These are phyloP conservation scores for Etheostoma cragini DNA, from an alignment of 2,113 vertebrate genomes.

Conservation along the genomic window DNA sequence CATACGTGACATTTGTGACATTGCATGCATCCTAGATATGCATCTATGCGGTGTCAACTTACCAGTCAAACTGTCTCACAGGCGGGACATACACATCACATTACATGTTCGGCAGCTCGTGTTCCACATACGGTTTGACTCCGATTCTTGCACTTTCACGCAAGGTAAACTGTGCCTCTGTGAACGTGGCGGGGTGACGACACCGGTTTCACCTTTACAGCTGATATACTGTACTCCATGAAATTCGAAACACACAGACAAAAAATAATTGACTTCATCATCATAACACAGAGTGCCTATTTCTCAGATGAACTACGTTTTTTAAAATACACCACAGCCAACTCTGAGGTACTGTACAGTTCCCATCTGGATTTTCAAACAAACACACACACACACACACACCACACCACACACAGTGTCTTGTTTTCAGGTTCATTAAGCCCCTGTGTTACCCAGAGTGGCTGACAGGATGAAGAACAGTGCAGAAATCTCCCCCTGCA, in stretches of 20 bases:
- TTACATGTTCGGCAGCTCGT: constrained; percentile 50
- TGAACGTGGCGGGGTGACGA: not conserved
- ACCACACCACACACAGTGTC: constrained; percentile 79
- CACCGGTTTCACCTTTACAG: constrained; percentile 14
- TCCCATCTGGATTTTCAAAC: constrained; percentile 56
- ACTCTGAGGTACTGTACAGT: constrained; percentile 43
- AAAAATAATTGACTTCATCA: constrained; percentile 51
- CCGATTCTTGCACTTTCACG: constrained; percentile 38
- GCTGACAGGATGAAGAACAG: constrained; percentile 93
- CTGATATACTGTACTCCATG: not conserved
- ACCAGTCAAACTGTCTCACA: constrained; percentile 64
- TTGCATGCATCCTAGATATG: constrained; percentile 65
- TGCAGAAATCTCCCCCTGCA: constrained; percentile 92
- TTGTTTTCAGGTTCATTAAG: constrained; percentile 98
- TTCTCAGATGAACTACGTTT: constrained; percentile 28
- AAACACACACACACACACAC: constrained; percentile 76
- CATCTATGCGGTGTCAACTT: constrained; percentile 63
- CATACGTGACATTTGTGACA: constrained; percentile 78
- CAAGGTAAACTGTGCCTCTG: constrained; percentile 25
- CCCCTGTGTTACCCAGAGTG: constrained; percentile 91
- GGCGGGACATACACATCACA: constrained; percentile 67
- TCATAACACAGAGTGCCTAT: constrained; percentile 1
- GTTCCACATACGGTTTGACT: constrained; percentile 9
- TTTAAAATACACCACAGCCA: constrained; percentile 16
- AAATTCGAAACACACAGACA: constrained; percentile 29